Conservation (phyloP, 2,113 vertebrate genomes). For the Gasterosteus nipponicus region DNA sequence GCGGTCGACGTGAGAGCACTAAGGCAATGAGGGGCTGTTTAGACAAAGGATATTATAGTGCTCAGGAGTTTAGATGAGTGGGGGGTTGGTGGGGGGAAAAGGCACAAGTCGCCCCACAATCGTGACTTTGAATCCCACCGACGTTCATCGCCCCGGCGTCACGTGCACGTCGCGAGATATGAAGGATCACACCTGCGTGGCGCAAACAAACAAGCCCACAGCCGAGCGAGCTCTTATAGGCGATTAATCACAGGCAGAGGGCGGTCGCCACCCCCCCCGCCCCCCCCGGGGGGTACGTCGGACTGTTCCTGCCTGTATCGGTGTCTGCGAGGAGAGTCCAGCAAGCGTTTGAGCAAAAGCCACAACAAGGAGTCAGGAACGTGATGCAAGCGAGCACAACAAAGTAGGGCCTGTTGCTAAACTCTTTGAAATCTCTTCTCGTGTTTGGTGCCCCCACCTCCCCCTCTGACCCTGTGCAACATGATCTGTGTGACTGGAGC, state of each 20-base stretch:
- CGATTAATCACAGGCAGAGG: conserved; percentile 70
- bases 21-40: conserved; percentile 6
- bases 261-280: conserved; percentile 62
- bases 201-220: conserved; percentile 71
- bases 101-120: conserved; percentile 48
- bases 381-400: conserved; percentile 52
- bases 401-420: conserved; percentile 40
- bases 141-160: conserved; percentile 50
- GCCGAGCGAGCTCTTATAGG: conserved; percentile 59
- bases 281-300: conserved; percentile 58
- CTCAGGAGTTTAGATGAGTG: conserved; percentile 4
- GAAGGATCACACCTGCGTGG: conserved; percentile 70
- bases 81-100: conserved; percentile 1
- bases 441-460: conserved; percentile 40
- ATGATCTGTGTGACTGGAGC: conserved; percentile 73
- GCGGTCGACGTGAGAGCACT: background rate
- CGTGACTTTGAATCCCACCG: conserved; percentile 30
- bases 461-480: conserved; percentile 70
- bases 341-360: conserved; percentile 62
- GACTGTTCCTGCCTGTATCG: conserved; percentile 32
- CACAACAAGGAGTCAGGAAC: conserved; percentile 66
- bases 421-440: conserved; percentile 68
- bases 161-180: conserved; percentile 66
- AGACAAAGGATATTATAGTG: conserved; percentile 20
- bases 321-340: conserved; percentile 25